A percentile compares a stretch with the other conserved stretches of the same genome.
These are phyloP conservation scores for Rhombomys opimus DNA, from an alignment of 2,113 vertebrate species.

Conservation along the genomic window DNA sequence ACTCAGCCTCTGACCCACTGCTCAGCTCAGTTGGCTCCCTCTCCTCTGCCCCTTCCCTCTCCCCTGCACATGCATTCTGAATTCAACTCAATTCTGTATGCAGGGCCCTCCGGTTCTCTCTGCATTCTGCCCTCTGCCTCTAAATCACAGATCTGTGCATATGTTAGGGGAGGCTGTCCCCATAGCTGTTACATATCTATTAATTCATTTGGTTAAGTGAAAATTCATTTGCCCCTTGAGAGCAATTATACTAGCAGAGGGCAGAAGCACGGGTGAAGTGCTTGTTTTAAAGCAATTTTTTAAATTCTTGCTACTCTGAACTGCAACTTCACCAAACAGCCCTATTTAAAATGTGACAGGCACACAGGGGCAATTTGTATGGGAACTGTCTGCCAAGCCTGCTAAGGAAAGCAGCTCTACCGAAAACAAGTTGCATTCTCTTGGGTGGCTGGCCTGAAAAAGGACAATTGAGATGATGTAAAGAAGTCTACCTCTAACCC, in stretches of 20 bases:
- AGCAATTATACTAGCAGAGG: constrained; percentile 50
- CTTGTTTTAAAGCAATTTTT: constrained; percentile 58
- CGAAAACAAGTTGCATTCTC: constrained; percentile 47
- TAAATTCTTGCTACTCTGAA: constrained; percentile 51
- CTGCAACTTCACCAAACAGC: constrained; percentile 40
- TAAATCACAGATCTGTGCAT: neutral
- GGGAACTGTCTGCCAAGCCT: constrained; percentile 3
- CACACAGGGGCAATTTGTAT: constrained; percentile 42
- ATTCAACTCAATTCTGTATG: neutral
- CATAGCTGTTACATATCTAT: neutral
- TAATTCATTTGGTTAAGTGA: constrained; percentile 45
- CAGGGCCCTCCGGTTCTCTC: neutral
- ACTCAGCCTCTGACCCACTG: neutral
- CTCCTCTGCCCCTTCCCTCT: neutral
- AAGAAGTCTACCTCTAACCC: neutral
- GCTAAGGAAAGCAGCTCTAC: neutral
- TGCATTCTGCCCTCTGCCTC: constrained; percentile 5
- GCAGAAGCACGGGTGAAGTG: neutral
- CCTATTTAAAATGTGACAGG: constrained; percentile 63
- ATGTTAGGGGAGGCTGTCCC: neutral
- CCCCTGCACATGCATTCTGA: neutral
- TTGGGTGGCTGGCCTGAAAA: constrained; percentile 20
- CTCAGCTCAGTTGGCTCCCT: neutral
- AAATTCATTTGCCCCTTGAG: constrained; percentile 46
- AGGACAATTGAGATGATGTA: constrained; percentile 6